Evolutionary conservation across 2,888 invertebrate species (phyloP), one percentile per base, ranked within the genome.

Genomic region (Protophormia terraenovae): DNA sequence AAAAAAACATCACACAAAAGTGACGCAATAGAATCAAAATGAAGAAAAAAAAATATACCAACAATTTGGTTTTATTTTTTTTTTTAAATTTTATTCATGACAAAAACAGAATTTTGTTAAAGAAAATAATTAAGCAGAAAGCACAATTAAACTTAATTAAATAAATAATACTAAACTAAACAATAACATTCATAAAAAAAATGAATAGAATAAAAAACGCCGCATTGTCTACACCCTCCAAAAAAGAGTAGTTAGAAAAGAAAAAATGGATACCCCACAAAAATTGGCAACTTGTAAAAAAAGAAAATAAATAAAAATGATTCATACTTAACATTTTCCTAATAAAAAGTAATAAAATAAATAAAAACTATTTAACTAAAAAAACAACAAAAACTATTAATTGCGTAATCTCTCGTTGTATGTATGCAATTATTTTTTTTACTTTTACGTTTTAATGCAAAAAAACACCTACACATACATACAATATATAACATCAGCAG

Each of bases 371-470:
- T 12, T 29, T 29, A 22, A 27, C 47, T 32, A 64, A 53, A 64
- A 38, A 16, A 32, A 73, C n/a, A 38, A 32, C 32, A 32, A 32
- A 6, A 32, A 32, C 32, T 38, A 38, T 12, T 12, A 72, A 81
- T 81, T 82, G 75, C 75, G 69, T 82, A 82, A 82, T 82, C 41
- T 41, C 8, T 35, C 27, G 24, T 38, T 12, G 14, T 35, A 58
- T 50, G 29, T 41, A 69, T 80, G 80, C 73, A 73, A 22, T 67
- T 67, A 16, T 41, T 50, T 50, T 50, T 16, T 10, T 55, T 45
- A 24, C 19, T 14, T 27, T 50, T 6, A 12, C 60, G 19, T 22
- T 16, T 60, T 58, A 82, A 55, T 69, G 69, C 60, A 69, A 62
- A 53, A 69, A 22, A 35, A 50, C 24, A 53, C 69, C 12, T 41